Conservation (phyloP, 1,140 invertebrate genomes). For the Danaus plexippus region DNA sequence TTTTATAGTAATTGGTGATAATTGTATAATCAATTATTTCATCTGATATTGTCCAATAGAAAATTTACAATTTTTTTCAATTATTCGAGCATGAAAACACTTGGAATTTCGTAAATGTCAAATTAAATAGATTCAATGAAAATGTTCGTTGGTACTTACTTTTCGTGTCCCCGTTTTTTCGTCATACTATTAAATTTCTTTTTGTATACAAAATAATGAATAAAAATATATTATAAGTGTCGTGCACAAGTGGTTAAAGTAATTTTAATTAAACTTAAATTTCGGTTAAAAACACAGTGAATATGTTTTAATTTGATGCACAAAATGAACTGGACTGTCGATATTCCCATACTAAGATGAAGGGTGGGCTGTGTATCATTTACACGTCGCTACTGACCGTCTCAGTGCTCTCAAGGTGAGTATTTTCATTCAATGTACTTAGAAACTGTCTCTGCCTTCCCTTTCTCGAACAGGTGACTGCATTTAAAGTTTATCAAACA, state of each 20-base stretch:
- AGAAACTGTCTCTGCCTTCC: too few species aligned
- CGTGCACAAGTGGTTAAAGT: slow-evolving; percentile 27
- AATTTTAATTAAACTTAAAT: slow-evolving; percentile 28
- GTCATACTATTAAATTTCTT: slow-evolving; percentile 24
- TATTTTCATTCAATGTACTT: slow-evolving; percentile 2
- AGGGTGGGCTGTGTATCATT: slow-evolving; percentile 68
- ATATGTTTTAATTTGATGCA: slow-evolving; percentile 56
- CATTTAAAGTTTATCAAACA: not conserved
- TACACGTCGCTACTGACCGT: slow-evolving; percentile 74
- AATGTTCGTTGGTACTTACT: slow-evolving; percentile 31
- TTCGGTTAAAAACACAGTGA: slow-evolving; percentile 35
- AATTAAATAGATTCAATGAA: slow-evolving; percentile 41
- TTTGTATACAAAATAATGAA: slow-evolving; percentile 13
- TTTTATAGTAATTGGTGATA: slow-evolving; percentile 46
- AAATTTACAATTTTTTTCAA: slow-evolving; percentile 11
- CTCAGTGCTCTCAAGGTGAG: slow-evolving; percentile 72
- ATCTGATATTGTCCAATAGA: slow-evolving; percentile 32
- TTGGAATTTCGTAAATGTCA: slow-evolving; percentile 46
- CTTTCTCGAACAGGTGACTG: too few species aligned
- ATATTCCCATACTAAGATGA: slow-evolving; percentile 72
- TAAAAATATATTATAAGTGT: slow-evolving; percentile 30
- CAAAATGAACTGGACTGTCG: slow-evolving; percentile 67
- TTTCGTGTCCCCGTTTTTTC: slow-evolving; percentile 42
- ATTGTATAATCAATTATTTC: slow-evolving; percentile 26
- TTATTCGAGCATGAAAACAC: slow-evolving; percentile 18